Evolutionary conservation across 64 coral and sea anemone species (phyloP).

Genomic region (Montipora cactus): DNA sequence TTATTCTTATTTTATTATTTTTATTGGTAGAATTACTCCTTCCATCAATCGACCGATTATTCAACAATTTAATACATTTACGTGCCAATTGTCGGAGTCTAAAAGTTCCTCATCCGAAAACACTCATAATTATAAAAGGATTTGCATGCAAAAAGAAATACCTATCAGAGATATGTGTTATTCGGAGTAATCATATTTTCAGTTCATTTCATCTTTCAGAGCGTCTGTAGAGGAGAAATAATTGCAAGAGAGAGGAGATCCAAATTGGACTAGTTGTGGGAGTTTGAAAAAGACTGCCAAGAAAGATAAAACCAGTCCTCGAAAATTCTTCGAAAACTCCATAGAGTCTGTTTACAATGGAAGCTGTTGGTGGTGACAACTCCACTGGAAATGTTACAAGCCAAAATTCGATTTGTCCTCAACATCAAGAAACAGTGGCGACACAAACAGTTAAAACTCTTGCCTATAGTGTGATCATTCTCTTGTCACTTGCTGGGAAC

Average conservation of each 20-base stretch:
- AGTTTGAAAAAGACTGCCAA: neutral
- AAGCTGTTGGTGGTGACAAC: neutral
- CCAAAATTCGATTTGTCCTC: neutral
- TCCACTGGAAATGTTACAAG: conserved; percentile 14
- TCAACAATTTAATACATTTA: no score
- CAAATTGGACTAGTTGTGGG: neutral
- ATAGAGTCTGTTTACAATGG: neutral
- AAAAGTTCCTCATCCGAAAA: no score
- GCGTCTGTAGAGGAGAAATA: neutral
- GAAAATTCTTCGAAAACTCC: neutral
- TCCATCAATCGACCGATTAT: no score
- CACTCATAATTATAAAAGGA: no score
- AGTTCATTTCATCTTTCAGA: neutral
- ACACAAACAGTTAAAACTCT: conserved; percentile 69
- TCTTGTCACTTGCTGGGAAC: conserved; percentile 81
- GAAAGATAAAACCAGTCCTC: neutral
- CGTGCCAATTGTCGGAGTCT: no score
- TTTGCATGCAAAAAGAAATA: no score
- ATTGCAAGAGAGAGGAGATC: neutral
- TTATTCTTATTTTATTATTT: no score
- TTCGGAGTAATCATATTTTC: neutral
- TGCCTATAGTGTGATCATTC: conserved; percentile 71
- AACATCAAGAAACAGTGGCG: conserved; percentile 24
- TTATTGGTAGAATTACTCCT: no score
- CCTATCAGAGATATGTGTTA: neutral